Conservation (phyloP, 2,888 invertebrate genomes). For the Tetragonisca angustula region DNA sequence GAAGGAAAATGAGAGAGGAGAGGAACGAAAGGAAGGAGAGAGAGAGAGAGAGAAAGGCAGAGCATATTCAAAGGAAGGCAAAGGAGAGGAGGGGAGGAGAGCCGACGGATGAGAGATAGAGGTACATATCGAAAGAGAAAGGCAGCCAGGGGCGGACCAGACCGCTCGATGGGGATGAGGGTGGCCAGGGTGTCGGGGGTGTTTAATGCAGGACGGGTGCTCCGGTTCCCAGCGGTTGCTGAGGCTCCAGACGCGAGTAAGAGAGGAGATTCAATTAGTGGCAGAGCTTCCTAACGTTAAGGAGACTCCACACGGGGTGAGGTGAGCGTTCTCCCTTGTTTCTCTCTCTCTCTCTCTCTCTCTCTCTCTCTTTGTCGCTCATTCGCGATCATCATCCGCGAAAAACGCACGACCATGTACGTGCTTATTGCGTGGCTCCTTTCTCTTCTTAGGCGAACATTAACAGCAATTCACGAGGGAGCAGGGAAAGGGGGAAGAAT, state of each 20-base stretch:
- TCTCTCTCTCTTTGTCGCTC: neutral
- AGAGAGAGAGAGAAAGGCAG: conserved; percentile 23
- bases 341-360: neutral
- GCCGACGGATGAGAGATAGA: conserved; percentile 49
- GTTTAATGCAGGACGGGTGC: conserved; percentile 84
- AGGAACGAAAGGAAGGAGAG: conserved; percentile 13
- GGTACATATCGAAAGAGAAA: conserved; percentile 55
- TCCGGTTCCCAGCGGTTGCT: conserved; percentile 83
- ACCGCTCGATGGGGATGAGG: conserved; percentile 78
- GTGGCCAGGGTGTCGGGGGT: conserved; percentile 81
- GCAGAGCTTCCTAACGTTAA: conserved; percentile 83
- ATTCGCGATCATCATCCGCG: conserved; percentile 33
- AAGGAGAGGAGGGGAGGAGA: conserved; percentile 49
- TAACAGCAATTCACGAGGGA: conserved; percentile 11
- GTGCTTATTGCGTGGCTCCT: conserved; percentile 12
- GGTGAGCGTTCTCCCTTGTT: conserved; percentile 24
- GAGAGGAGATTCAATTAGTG: conserved; percentile 84
- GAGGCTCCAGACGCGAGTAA: conserved; percentile 82
- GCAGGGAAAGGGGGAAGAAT: neutral
- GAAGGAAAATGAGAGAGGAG: neutral
- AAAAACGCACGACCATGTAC: conserved; percentile 10
- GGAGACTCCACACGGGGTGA: conserved; percentile 80
- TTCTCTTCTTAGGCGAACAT: conserved; percentile 11
- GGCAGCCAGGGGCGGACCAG: conserved; percentile 63
- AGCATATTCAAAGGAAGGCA: conserved; percentile 46